Percentiles rank a stretch among this genome's conserved stretches.
Evolutionary conservation across 2,888 invertebrate species (phyloP).

Genomic region (Coenonympha glycerion): DNA sequence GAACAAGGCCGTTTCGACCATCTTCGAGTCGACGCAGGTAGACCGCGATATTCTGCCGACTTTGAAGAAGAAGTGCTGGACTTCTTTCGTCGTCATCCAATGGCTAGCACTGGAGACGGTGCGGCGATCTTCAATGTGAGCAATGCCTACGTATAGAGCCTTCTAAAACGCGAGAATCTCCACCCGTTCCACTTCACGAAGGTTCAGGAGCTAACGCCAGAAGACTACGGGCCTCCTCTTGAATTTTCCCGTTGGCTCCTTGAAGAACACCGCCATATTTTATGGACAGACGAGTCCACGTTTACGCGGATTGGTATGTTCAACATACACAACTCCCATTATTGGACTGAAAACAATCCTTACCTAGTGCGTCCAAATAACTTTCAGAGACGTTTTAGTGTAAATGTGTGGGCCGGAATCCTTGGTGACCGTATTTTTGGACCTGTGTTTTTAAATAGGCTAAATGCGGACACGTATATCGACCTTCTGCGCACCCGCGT

Average conservation of each 20-base stretch:
- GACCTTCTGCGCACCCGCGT: neutral
- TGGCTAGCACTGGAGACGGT: too few species aligned
- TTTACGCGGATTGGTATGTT: conserved; percentile 8
- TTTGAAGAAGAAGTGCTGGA: too few species aligned
- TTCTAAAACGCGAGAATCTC: too few species aligned
- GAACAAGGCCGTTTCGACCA: too few species aligned
- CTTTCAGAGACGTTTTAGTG: conserved; percentile 17
- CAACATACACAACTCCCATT: conserved; percentile 22
- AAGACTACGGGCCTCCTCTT: neutral
- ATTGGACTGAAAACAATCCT: conserved; percentile 18
- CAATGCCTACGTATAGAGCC: too few species aligned
- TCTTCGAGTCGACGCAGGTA: too few species aligned
- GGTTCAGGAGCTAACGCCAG: neutral
- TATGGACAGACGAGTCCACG: conserved; percentile 8
- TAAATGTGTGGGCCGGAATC: conserved; percentile 23
- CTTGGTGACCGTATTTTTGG: neutral
- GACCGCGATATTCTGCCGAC: too few species aligned
- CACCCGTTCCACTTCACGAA: neutral
- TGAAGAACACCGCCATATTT: neutral
- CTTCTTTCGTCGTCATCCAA: too few species aligned
- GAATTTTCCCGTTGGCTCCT: neutral
- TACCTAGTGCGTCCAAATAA: neutral
- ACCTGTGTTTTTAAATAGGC: neutral
- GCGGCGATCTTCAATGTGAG: too few species aligned
- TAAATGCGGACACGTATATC: neutral